Percentiles rank a stretch among this genome's conserved stretches.
Evolutionary conservation across 1,140 invertebrate genomes (phyloP).

Genomic region (Rhyzopertha dominica): DNA sequence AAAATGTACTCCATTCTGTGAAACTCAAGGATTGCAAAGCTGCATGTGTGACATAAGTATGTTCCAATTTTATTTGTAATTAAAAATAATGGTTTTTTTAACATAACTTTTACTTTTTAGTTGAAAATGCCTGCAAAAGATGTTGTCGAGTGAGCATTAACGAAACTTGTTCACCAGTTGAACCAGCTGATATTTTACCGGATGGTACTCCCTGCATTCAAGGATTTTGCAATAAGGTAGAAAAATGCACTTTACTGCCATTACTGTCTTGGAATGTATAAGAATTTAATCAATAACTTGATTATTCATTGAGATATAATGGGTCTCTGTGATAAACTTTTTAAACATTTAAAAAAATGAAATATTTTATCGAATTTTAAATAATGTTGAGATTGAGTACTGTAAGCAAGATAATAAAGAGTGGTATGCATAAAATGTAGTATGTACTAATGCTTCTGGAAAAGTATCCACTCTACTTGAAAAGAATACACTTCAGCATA

Average conservation of each 20-base stretch:
- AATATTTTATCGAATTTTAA: no score
- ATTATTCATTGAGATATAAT: neutral
- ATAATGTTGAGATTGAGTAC: no score
- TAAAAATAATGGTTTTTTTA: no score
- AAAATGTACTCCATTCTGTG: constrained; percentile 87
- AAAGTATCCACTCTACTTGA: no score
- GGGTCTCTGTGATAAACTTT: neutral
- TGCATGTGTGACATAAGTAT: constrained; percentile 92
- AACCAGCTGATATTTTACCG: constrained; percentile 78
- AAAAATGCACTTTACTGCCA: no score
- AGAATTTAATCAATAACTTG: neutral
- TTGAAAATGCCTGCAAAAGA: constrained; percentile 78
- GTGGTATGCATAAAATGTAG: no score
- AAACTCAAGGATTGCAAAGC: constrained; percentile 84
- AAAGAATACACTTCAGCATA: no score
- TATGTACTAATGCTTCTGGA: no score
- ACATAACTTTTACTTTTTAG: constrained; percentile 50
- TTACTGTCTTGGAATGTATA: constrained; percentile 2
- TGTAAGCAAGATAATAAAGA: no score
- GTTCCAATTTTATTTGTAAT: constrained; percentile 31
- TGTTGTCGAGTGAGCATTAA: constrained; percentile 88
- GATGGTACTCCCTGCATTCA: constrained; percentile 94
- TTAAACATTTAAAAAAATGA: constrained; percentile 10
- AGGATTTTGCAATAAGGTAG: constrained; percentile 90
- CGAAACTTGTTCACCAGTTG: constrained; percentile 85